phyloP scores from a whole-genome alignment of 2,888 invertebrate species.

The Hemithea aestivaria region DNA sequence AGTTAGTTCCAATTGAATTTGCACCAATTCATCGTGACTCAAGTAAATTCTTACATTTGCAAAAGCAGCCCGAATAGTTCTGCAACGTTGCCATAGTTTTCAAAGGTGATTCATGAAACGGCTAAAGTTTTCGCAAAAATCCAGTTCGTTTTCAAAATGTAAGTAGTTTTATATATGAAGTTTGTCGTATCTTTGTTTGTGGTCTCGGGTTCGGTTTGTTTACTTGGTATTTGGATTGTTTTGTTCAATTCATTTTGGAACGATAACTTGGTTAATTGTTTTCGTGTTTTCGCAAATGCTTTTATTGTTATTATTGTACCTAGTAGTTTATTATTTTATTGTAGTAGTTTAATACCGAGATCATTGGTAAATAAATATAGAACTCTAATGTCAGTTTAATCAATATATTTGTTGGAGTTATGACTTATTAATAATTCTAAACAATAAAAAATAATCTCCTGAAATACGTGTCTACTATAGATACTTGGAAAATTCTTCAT shows the following conservation, averaged over 20 bases:
- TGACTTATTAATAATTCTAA: no score
- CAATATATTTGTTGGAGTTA: no score
- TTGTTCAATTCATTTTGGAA: slow-evolving; percentile 5
- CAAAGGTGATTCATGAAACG: slow-evolving; percentile 20
- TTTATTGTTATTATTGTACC: no score
- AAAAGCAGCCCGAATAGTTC: slow-evolving; percentile 13
- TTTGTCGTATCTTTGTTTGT: slow-evolving; percentile 11
- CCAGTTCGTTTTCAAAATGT: slow-evolving; percentile 30
- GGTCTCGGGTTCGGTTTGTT: slow-evolving; percentile 14
- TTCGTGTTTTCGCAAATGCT: no score
- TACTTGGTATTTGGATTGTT: slow-evolving; percentile 6
- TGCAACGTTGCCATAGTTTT: slow-evolving; percentile 15
- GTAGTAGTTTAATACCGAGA: no score
- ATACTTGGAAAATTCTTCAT: no score
- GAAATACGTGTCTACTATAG: no score
- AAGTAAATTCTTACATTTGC: slow-evolving; percentile 25
- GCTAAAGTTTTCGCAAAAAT: slow-evolving; percentile 21
- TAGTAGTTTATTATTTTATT: no score
- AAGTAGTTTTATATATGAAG: slow-evolving; percentile 25
- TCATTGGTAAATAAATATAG: no score
- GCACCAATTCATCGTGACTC: slow-evolving; percentile 27
- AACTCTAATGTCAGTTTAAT: no score
- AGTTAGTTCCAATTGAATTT: slow-evolving; percentile 39
- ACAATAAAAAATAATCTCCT: no score
- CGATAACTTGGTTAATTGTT: no score